Evolutionary conservation across 2,888 invertebrate species (phyloP), one percentile per base, ranked within the genome.

Genomic region (Rhimphoctona megacephalus): DNA sequence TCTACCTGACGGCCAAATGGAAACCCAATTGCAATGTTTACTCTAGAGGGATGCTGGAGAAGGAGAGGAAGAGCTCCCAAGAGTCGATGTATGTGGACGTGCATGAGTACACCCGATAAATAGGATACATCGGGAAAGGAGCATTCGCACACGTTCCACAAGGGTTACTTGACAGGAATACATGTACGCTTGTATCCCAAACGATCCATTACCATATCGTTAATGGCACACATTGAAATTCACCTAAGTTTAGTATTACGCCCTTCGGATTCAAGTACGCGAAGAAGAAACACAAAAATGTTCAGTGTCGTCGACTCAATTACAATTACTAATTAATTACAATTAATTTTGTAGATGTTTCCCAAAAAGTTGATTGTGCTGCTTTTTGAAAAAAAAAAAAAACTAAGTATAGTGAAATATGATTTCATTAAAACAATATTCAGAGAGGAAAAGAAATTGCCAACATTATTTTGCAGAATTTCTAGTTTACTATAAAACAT

Each of bases 11-110:
- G 64, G 74, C 70, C 85, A 83, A 82, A 82, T 82, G 83, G 79
- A 79, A 79, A 85, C 78, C 57, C 85, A 79, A 83, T 83, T 79
- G 78, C 83, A 74, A 79, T 85, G 83, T 79, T 85, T 85, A 85
- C 82, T 78, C 78, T 49, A 22, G 67, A 66, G 57, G 43, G 61
- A 67, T 54, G 67, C 6, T 17, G n/a, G 57, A 57, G 33, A 69
- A 69, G 25, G 74, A 74, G 64, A 74, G 64, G 77, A 76, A 52
- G 70, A 81, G 70, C 67, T 52, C 25, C 33, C 81, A 66, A 52
- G n/a, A 70, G 57, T 33, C 43, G 57, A 74, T 74, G 57, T 64
- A 57, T 61, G 49, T 61, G 66, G 66, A 72, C 72, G 46, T 57
- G 61, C 74, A 74, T 82, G 69, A 78, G 69, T 46, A 49, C 77